Percentiles rank a stretch among this genome's conserved stretches.
phyloP scores from a whole-genome alignment of 2,113 vertebrate species.

The Gambusia holbrooki region DNA sequence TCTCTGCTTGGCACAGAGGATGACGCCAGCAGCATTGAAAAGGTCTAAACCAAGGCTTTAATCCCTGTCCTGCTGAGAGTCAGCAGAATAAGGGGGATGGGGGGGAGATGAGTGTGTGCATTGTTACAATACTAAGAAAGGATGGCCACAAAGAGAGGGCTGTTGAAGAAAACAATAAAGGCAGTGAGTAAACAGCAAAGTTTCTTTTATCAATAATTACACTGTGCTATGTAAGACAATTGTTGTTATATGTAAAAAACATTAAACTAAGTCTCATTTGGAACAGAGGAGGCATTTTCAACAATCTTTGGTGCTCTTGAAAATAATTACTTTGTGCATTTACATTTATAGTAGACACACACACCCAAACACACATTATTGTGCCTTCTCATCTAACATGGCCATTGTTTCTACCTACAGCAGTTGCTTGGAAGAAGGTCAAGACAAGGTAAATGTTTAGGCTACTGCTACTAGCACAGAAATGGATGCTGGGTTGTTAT shows the following conservation, averaged over 20 bases:
- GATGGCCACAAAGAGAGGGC: conserved; percentile 4
- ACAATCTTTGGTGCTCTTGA: background rate
- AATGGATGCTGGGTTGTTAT: background rate
- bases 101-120: conserved; percentile 29
- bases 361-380: background rate
- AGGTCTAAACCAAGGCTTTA: conserved; percentile 62
- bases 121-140: conserved; percentile 12
- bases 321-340: background rate
- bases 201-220: background rate
- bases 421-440: background rate
- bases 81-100: conserved; percentile 38
- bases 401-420: conserved; percentile 1
- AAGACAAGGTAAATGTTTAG: background rate
- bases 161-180: conserved; percentile 16
- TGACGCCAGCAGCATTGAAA: conserved; percentile 56
- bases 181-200: conserved; percentile 11
- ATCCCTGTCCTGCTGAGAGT: conserved; percentile 66
- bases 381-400: background rate
- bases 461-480: background rate
- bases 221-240: background rate
- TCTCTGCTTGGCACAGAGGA: conserved; percentile 55
- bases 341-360: too few species aligned
- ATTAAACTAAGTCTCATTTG: background rate
- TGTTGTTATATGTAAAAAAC: background rate
- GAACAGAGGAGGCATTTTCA: background rate